Conservation (phyloP, 2,888 invertebrate species). For the Andrena fulva region DNA sequence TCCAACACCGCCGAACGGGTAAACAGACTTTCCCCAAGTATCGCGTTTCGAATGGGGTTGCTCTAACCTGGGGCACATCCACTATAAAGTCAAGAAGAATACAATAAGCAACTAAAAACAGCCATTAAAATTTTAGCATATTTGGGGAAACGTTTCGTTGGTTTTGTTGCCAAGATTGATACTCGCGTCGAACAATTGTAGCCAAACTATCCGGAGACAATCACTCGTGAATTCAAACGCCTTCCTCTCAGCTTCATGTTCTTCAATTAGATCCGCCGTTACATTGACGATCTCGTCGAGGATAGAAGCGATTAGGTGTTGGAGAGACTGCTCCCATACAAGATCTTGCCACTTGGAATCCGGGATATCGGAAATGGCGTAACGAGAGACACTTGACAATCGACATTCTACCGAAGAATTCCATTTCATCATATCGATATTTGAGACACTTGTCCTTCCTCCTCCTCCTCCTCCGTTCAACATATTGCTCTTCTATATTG, state of each 20-base stretch:
- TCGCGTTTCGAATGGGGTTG: constrained; percentile 2
- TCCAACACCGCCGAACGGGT: constrained; percentile 9
- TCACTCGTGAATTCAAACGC: constrained; percentile 55
- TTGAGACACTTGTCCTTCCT: neutral
- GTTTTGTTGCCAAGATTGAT: neutral
- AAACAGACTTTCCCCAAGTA: neutral
- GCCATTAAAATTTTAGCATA: neutral
- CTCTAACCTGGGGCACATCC: constrained; percentile 22
- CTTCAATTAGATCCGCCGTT: constrained; percentile 36
- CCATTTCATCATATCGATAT: neutral
- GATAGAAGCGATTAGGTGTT: constrained; percentile 52
- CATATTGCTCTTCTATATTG: neutral
- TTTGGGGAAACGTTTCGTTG: neutral
- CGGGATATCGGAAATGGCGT: constrained; percentile 41
- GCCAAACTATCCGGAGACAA: constrained; percentile 57
- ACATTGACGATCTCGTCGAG: constrained; percentile 64
- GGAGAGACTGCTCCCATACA: constrained; percentile 46
- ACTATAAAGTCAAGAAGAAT: constrained; percentile 12
- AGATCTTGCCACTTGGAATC: constrained; percentile 62
- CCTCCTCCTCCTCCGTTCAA: neutral
- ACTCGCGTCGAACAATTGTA: constrained; percentile 47
- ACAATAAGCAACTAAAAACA: neutral
- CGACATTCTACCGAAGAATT: neutral
- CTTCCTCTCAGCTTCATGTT: constrained; percentile 34
- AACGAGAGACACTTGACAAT: neutral